Conservation (phyloP, 2,797 vertebrate species). For the Manis crassicaudata region DNA sequence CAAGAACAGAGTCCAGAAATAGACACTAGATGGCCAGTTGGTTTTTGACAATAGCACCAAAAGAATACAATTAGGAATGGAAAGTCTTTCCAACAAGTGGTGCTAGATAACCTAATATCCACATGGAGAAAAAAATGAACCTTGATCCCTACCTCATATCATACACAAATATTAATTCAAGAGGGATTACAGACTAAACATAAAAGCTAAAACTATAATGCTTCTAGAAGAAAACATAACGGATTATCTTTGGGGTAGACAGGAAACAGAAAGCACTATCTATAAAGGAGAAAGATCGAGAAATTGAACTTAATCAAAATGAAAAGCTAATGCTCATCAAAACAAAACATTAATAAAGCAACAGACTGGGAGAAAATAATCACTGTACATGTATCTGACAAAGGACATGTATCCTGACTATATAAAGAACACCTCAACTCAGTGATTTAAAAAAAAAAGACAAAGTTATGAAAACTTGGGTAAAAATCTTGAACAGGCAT, state of each 20-base stretch:
- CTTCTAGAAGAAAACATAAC: not conserved
- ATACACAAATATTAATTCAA: not conserved
- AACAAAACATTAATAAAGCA: not conserved
- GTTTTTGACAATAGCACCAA: not conserved
- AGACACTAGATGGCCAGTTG: not conserved
- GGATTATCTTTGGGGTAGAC: not conserved
- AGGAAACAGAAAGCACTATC: not conserved
- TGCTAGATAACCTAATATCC: not conserved
- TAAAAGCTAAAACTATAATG: not conserved
- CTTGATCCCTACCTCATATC: not conserved
- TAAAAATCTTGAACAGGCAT: not conserved
- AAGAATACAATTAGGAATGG: not conserved
- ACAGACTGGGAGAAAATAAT: slow-evolving; percentile 11
- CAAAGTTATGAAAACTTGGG: not conserved
- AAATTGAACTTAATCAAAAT: not conserved
- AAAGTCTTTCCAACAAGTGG: not conserved
- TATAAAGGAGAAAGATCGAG: not conserved
- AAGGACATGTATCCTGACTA: not conserved
- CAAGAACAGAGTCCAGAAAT: not conserved
- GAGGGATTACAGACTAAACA: not conserved
- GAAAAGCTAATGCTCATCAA: not conserved
- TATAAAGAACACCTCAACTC: not conserved
- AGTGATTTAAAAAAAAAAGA: not conserved
- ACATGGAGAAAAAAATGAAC: not conserved
- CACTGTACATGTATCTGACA: not conserved